Conservation (phyloP, 2,797 vertebrate species). For the Xiphophorus birchmanni region DNA sequence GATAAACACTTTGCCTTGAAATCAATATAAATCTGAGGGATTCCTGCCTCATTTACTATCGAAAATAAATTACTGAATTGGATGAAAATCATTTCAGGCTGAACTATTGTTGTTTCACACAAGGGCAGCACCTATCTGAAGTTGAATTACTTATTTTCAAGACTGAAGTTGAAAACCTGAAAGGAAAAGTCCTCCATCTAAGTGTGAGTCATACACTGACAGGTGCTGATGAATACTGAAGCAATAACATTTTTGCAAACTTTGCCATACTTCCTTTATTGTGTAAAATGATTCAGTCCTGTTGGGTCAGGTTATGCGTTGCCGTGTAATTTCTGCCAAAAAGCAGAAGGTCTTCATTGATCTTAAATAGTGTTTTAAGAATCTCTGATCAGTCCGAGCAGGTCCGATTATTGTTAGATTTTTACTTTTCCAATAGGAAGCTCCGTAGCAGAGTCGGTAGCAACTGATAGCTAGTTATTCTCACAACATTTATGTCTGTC, state of each 20-base stretch:
- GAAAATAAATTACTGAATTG: not conserved
- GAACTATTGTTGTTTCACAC: not conserved
- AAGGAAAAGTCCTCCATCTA: not conserved
- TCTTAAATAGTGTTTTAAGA: not conserved
- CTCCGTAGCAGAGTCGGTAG: not conserved
- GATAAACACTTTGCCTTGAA: not conserved
- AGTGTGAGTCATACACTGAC: not conserved
- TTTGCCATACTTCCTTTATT: not conserved
- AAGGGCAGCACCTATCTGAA: not conserved
- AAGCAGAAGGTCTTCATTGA: not conserved
- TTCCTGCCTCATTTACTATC: not conserved
- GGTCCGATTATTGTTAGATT: not conserved
- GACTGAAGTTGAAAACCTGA: not conserved
- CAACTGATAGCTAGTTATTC: not conserved
- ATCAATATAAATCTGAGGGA: not conserved
- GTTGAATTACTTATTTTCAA: not conserved
- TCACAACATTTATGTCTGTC: not conserved
- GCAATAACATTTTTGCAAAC: not conserved
- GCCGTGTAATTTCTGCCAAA: not conserved
- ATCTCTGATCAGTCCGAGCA: not conserved
- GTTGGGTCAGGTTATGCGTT: not conserved
- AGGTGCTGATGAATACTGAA: not conserved
- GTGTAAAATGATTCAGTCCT: not conserved
- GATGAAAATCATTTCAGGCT: not conserved
- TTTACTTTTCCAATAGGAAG: not conserved